A percentile compares a stretch with the other conserved stretches of the same genome.
Evolutionary conservation across 2,888 invertebrate species (phyloP).

Genomic region (Acronicta alni): DNA sequence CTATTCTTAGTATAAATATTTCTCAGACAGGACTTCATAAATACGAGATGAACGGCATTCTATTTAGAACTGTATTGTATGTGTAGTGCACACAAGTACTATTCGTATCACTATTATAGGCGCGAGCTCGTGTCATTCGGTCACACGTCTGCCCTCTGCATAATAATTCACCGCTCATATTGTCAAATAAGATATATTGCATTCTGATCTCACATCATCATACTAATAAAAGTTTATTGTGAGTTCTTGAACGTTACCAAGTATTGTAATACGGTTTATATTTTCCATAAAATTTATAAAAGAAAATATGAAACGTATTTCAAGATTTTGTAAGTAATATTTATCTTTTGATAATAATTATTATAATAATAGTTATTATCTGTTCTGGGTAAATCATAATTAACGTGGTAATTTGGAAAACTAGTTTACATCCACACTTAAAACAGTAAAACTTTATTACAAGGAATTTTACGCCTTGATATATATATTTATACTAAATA

Average conservation of each 20-base stretch:
- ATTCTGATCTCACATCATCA: slow-evolving; percentile 20
- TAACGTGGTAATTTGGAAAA: too few species aligned
- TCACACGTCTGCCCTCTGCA: slow-evolving; percentile 34
- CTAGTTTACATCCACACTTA: too few species aligned
- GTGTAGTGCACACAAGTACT: neutral
- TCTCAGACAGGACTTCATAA: neutral
- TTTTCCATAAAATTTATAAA: too few species aligned
- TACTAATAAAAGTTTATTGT: slow-evolving; percentile 13
- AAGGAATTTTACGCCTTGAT: too few species aligned
- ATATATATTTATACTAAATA: too few species aligned
- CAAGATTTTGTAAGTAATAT: too few species aligned
- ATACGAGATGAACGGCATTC: slow-evolving; percentile 5
- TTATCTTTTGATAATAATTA: too few species aligned
- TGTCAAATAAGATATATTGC: slow-evolving; percentile 24
- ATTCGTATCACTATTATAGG: neutral
- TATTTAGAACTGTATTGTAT: neutral
- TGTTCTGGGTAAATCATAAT: too few species aligned
- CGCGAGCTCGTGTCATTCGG: slow-evolving; percentile 9
- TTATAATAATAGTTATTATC: too few species aligned
- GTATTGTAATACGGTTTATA: neutral
- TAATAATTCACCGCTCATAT: slow-evolving; percentile 7
- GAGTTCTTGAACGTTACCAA: slow-evolving; percentile 17
- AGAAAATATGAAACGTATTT: neutral
- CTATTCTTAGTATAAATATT: too few species aligned
- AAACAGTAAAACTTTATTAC: too few species aligned